Conservation (phyloP, 2,888 invertebrate genomes). For the Ariolimax columbianus region DNA sequence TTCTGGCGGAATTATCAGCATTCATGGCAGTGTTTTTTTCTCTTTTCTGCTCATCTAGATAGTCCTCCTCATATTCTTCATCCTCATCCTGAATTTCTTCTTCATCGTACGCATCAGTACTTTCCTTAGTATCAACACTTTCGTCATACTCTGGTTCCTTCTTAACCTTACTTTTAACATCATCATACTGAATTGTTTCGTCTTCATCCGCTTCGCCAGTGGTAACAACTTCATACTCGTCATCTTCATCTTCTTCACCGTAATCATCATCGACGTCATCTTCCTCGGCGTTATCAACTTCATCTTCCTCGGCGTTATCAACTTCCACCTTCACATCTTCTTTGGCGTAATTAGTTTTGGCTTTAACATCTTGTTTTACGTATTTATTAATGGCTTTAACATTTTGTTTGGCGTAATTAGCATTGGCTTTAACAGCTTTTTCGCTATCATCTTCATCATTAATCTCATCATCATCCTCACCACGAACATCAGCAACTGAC, state of each 20-base stretch:
- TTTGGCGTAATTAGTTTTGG: not conserved
- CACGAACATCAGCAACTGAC: not conserved
- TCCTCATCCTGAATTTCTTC: not conserved
- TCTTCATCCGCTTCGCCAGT: not conserved
- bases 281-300: not conserved
- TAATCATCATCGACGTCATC: not conserved
- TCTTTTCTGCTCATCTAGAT: not conserved
- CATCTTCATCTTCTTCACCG: conserved; percentile 4
- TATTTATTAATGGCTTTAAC: not conserved
- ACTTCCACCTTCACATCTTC: not conserved
- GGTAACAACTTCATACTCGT: not conserved
- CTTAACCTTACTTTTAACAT: not conserved
- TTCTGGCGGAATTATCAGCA: not conserved
- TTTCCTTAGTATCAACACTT: not conserved
- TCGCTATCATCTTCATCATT: not conserved
- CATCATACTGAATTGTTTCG: not conserved
- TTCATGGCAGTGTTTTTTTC: not conserved
- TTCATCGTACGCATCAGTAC: not conserved
- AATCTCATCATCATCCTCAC: not conserved
- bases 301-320: not conserved
- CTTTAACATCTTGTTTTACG: not conserved
- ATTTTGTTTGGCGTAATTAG: not conserved
- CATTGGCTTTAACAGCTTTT: not conserved
- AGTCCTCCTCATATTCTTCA: not conserved
- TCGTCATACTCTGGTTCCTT: too few relatives aligned